Percentiles rank a stretch among this genome's conserved stretches.
Evolutionary conservation across 2,888 invertebrate genomes (phyloP).

Genomic region (Alentia gelatinosa): DNA sequence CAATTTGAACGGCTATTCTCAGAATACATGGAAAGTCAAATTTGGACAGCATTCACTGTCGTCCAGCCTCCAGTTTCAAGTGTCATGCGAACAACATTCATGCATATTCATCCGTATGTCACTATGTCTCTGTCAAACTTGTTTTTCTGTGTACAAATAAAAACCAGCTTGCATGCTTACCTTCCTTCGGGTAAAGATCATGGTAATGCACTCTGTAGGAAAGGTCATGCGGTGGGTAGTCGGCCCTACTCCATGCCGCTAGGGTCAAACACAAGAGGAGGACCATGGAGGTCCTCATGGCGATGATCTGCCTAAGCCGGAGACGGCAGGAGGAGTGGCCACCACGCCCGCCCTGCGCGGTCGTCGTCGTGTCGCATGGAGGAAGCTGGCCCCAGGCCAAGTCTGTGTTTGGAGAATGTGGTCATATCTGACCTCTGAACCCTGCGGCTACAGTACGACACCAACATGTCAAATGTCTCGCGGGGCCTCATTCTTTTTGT

Average conservation of each 20-base stretch:
- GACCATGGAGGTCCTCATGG: neutral
- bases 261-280: neutral
- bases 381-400: neutral
- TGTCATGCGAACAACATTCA: no score
- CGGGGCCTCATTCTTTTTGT: neutral
- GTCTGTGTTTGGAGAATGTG: neutral
- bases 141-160: no score
- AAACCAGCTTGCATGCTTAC: slow-evolving; percentile 7
- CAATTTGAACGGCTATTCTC: no score
- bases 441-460: neutral
- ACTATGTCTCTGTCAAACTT: no score
- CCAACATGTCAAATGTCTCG: neutral
- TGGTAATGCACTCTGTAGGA: slow-evolving; percentile 42
- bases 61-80: no score
- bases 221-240: slow-evolving; percentile 54
- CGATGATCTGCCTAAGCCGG: neutral
- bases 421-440: neutral
- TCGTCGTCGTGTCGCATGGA: neutral
- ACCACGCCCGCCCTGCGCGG: neutral
- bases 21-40: no score
- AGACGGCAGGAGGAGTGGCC: neutral
- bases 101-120: no score
- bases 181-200: slow-evolving; percentile 54
- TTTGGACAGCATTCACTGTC: no score
- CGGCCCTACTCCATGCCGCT: neutral